phyloP scores from a whole-genome alignment of 2,113 vertebrate species.

The Vulpes vulpes region DNA sequence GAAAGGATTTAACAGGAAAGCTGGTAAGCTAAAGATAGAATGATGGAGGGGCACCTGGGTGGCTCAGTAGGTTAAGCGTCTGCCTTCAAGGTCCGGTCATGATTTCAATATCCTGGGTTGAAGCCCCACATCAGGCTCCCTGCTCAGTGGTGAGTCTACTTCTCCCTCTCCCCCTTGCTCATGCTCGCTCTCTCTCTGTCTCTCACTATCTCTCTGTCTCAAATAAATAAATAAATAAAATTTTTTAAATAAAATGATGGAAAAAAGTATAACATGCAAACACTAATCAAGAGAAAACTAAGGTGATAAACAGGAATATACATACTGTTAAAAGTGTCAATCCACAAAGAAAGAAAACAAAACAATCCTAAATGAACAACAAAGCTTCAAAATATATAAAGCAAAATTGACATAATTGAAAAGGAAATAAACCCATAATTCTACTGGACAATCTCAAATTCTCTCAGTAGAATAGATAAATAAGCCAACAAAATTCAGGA shows the following conservation, averaged over 20 bases:
- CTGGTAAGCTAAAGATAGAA: background rate
- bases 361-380: background rate
- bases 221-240: too few species aligned
- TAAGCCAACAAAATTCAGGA: background rate
- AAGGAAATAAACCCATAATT: background rate
- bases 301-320: background rate
- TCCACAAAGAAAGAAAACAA: background rate
- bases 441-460: background rate
- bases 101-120: too few species aligned
- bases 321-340: background rate
- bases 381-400: background rate
- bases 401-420: background rate
- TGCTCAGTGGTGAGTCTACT: too few species aligned
- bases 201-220: too few species aligned
- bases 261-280: background rate
- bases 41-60: background rate
- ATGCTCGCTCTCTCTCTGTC: too few species aligned
- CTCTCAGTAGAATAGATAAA: background rate
- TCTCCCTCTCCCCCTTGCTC: too few species aligned
- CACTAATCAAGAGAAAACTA: slow-evolving; percentile 12
- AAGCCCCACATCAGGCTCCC: too few species aligned
- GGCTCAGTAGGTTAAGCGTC: too few species aligned
- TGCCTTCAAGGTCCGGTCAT: too few species aligned
- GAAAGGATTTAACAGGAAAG: slow-evolving; percentile 31
- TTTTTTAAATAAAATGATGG: background rate